These are phyloP conservation scores for Ophioderma brevispina DNA, from an alignment of 35 echinoderm and acorn worm genomes.

Conservation along the genomic window DNA sequence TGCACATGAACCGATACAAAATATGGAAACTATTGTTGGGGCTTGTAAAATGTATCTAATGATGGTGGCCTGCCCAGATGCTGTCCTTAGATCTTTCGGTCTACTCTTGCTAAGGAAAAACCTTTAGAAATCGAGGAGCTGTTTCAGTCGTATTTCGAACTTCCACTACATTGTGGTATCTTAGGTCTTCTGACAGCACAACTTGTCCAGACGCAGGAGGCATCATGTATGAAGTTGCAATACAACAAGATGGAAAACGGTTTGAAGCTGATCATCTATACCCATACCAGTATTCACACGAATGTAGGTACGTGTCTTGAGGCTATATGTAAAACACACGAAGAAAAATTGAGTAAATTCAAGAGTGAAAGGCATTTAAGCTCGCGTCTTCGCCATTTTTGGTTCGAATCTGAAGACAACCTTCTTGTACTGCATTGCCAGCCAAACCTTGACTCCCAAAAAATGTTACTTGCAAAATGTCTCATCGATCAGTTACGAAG, in stretches of 20 bases:
- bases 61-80: slow-evolving; percentile 16
- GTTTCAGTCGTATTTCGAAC: not conserved
- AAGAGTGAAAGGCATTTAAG: not conserved
- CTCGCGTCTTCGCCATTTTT: not conserved
- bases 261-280: not conserved
- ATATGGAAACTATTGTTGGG: not conserved
- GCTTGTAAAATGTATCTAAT: slow-evolving; percentile 8
- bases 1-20: not conserved
- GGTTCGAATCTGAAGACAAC: not conserved
- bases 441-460: not conserved
- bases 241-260: too few relatives aligned
- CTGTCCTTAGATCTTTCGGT: slow-evolving; percentile 5
- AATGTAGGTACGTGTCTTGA: not conserved
- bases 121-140: not conserved
- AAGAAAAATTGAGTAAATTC: slow-evolving; percentile 21
- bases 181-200: not conserved
- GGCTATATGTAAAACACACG: not conserved
- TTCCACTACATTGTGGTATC: slow-evolving; percentile 19
- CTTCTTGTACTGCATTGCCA: not conserved
- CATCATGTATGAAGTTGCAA: not conserved
- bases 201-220: too few relatives aligned
- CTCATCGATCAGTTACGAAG: not conserved
- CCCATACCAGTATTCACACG: not conserved
- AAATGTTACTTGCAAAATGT: not conserved
- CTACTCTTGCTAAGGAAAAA: not conserved